A percentile compares a stretch with the other conserved stretches of the same genome.
Evolutionary conservation across 1,140 invertebrate species (phyloP).

Genomic region (Drosophila asahinai): DNA sequence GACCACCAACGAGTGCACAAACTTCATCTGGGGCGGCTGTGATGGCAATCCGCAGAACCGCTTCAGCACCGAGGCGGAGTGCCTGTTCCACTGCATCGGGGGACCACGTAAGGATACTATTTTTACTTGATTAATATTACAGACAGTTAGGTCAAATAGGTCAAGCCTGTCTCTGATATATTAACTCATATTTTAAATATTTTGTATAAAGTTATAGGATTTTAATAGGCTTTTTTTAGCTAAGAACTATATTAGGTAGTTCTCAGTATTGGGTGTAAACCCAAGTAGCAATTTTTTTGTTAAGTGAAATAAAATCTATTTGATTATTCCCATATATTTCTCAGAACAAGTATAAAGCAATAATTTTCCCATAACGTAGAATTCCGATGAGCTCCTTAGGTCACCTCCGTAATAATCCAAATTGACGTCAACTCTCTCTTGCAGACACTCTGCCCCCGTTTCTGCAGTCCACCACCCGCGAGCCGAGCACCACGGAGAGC

Average conservation of each 20-base stretch:
- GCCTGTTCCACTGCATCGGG: conserved; percentile 88
- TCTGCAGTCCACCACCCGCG: conserved; percentile 86
- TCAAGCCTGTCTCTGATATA: no score
- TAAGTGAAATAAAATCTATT: no score
- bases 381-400: conserved; percentile 12
- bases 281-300: no score
- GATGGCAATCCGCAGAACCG: conserved; percentile 91
- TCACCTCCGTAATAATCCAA: conserved; percentile 9
- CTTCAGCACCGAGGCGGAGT: conserved; percentile 91
- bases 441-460: conserved; percentile 83
- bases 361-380: background rate
- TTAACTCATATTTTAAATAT: no score
- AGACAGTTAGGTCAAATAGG: no score
- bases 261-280: no score
- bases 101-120: conserved; percentile 85
- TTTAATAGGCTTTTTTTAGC: no score
- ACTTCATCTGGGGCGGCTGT: conserved; percentile 92
- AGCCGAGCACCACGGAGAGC: conserved; percentile 85
- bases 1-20: conserved; percentile 88
- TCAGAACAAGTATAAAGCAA: background rate
- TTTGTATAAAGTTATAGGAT: no score
- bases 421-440: conserved; percentile 26
- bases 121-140: background rate
- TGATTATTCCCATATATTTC: background rate
- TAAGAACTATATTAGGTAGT: no score